Percentiles rank a stretch among this genome's conserved stretches.
Evolutionary conservation across 2,113 vertebrate species (phyloP).

Genomic region (Rallus limicola): DNA sequence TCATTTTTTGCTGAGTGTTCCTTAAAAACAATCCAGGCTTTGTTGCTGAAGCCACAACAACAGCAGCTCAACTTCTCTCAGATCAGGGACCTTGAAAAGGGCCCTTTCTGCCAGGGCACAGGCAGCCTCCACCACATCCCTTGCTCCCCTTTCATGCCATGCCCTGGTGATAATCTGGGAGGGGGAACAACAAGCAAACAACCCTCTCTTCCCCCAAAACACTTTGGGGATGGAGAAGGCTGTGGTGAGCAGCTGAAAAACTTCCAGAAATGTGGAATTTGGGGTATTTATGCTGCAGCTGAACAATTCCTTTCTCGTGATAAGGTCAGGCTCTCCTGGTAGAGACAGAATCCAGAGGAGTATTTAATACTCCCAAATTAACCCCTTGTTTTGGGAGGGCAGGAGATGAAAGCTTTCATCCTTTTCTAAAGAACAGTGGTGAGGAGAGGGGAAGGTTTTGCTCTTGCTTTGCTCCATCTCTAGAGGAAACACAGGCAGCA

Average conservation of each 20-base stretch:
- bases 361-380: background rate
- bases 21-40: constrained; percentile 24
- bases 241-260: background rate
- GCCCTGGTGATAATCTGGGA: background rate
- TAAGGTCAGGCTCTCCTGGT: rapidly evolving
- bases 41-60: constrained; percentile 47
- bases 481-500: background rate
- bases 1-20: background rate
- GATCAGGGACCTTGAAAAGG: background rate
- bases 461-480: background rate
- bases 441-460: background rate
- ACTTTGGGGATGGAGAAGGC: background rate
- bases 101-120: background rate
- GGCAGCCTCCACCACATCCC: background rate
- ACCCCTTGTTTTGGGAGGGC: background rate
- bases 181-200: background rate
- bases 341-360: background rate
- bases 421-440: background rate
- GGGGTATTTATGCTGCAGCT: background rate
- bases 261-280: background rate
- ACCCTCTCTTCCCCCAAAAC: rapidly evolving
- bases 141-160: rapidly evolving
- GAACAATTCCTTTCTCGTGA: background rate
- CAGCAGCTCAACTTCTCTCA: background rate
- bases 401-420: background rate